Evolutionary conservation across 2,113 vertebrate species (phyloP).

Genomic region (Polyodon spathula): DNA sequence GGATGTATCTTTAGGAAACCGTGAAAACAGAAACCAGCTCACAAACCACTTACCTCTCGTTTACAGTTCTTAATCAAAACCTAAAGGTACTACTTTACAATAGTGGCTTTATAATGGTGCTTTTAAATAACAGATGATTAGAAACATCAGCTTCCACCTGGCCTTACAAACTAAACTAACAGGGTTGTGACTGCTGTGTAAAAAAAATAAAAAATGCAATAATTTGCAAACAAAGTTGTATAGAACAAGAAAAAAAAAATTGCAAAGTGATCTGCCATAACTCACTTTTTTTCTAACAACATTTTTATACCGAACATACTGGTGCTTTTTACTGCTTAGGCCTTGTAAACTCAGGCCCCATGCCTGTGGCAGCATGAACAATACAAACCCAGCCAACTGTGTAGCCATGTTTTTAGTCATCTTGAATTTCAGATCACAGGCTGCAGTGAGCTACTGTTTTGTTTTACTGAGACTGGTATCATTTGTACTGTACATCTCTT

Average conservation of each 20-base stretch:
- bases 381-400: constrained; percentile 55
- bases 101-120: constrained; percentile 89
- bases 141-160: constrained; percentile 79
- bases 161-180: constrained; percentile 54
- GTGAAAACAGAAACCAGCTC: constrained; percentile 69
- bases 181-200: constrained; percentile 17
- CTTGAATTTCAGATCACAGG: constrained; percentile 52
- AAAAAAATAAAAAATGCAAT: not conserved
- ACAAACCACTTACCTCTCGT: constrained; percentile 91
- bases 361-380: constrained; percentile 53
- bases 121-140: constrained; percentile 69
- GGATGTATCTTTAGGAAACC: constrained; percentile 76
- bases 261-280: constrained; percentile 24
- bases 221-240: not conserved
- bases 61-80: constrained; percentile 92
- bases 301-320: constrained; percentile 59
- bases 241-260: constrained; percentile 17
- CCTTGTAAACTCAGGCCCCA: constrained; percentile 50
- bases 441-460: constrained; percentile 57
- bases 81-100: constrained; percentile 98
- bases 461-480: constrained; percentile 60
- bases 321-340: constrained; percentile 69
- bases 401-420: constrained; percentile 63
- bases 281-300: constrained; percentile 46
- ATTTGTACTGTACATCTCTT: constrained; percentile 65